Percentiles rank a stretch among this genome's conserved stretches.
These are phyloP conservation scores for Paramormyrops hopkinsi DNA, from an alignment of 2,797 vertebrate species.

Conservation along the genomic window DNA sequence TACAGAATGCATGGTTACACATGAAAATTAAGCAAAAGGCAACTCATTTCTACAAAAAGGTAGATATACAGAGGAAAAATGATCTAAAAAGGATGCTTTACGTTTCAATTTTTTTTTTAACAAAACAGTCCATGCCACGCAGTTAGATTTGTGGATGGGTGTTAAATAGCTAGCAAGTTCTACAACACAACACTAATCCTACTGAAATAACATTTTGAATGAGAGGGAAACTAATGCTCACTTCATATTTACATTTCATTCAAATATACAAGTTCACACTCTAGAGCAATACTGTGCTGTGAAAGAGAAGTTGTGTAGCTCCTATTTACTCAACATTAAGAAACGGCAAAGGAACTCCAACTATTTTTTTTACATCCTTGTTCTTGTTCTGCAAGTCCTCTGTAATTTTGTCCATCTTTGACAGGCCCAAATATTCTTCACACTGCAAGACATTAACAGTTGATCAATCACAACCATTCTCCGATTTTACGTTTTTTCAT, in stretches of 20 bases:
- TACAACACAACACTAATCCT: not conserved
- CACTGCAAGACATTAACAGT: not conserved
- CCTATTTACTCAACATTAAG: not conserved
- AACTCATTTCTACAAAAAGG: not conserved
- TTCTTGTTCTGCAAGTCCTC: conserved; percentile 7
- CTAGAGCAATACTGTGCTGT: too few relatives aligned
- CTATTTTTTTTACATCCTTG: not conserved
- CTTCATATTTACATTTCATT: not conserved
- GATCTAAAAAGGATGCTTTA: not conserved
- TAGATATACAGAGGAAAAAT: too few relatives aligned
- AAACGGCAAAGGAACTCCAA: not conserved
- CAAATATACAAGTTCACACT: not conserved
- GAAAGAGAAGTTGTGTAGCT: not conserved
- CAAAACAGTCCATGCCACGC: not conserved
- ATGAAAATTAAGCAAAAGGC: not conserved
- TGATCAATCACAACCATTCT: not conserved
- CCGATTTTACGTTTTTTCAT: not conserved
- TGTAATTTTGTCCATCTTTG: not conserved
- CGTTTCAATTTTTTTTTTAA: not conserved
- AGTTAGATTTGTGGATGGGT: not conserved
- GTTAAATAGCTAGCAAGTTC: not conserved
- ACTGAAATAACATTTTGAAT: not conserved
- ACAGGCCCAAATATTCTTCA: not conserved
- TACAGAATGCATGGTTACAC: not conserved
- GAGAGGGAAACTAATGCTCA: not conserved